Evolutionary conservation across 2,888 invertebrate species (phyloP).

Genomic region (Malachius bipustulatus): DNA sequence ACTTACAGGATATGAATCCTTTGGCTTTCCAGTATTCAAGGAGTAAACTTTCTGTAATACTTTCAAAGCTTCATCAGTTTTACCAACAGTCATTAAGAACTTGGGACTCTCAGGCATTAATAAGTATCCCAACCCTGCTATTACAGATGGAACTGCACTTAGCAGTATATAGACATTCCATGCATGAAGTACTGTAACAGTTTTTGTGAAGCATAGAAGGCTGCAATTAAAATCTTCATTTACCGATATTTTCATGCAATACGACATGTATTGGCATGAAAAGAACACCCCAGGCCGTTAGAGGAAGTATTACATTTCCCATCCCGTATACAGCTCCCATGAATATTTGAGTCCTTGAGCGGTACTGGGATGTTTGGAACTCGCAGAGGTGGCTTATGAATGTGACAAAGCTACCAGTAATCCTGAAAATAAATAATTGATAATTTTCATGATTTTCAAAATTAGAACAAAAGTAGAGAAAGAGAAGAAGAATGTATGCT

Average conservation of each 20-base stretch:
- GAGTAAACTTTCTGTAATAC: constrained; percentile 53
- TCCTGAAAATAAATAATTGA: constrained; percentile 31
- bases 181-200: constrained; percentile 40
- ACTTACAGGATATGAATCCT: constrained; percentile 53
- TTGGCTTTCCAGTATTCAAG: constrained; percentile 49
- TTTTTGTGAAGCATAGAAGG: neutral
- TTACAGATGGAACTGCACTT: constrained; percentile 50
- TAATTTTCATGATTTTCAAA: no score
- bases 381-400: constrained; percentile 58
- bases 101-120: constrained; percentile 66
- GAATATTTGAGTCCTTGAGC: constrained; percentile 49
- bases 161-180: constrained; percentile 50
- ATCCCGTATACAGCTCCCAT: constrained; percentile 52
- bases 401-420: constrained; percentile 58
- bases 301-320: constrained; percentile 50
- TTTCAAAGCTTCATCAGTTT: constrained; percentile 50
- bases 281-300: constrained; percentile 60
- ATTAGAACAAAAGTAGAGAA: no score
- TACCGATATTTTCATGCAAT: constrained; percentile 4
- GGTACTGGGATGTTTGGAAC: constrained; percentile 50
- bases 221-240: neutral
- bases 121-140: constrained; percentile 47
- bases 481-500: no score
- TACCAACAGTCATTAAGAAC: constrained; percentile 57
- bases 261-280: constrained; percentile 26